Conservation (phyloP, 2,888 invertebrate species). For the Philereme transversata region DNA sequence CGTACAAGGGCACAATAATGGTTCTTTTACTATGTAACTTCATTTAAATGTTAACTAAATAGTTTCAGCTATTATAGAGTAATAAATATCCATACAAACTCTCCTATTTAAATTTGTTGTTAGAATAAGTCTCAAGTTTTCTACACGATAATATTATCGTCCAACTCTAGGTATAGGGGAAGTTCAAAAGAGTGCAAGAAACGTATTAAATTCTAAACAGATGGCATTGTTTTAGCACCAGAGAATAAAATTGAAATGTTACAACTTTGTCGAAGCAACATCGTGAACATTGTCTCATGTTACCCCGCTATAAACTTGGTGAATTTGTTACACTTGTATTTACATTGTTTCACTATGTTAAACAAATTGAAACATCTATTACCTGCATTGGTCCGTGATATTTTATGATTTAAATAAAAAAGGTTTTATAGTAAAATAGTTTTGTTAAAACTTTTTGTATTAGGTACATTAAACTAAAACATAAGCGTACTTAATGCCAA, state of each 20-base stretch:
- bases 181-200: neutral
- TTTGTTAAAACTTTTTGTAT: no score
- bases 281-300: conserved; percentile 30
- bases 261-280: conserved; percentile 28
- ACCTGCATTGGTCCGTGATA: neutral
- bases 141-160: neutral
- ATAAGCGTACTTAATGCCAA: no score
- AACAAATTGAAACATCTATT: neutral
- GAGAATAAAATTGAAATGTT: conserved; percentile 19
- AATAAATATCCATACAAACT: no score
- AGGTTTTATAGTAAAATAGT: no score
- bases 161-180: neutral
- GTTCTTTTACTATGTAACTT: no score
- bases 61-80: no score
- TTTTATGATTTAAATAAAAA: neutral
- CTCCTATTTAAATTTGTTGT: no score
- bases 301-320: conserved; percentile 13
- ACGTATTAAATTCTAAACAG: conserved; percentile 12
- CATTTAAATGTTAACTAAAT: no score
- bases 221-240: conserved; percentile 11
- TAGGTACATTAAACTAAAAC: no score
- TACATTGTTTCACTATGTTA: conserved; percentile 7
- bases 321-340: conserved; percentile 9
- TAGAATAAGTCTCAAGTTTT: no score
- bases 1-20: no score